Evolutionary conservation across 2,888 invertebrate genomes (phyloP), one percentile per base, ranked within the genome.

Genomic region (Pogonocherus hispidulus): DNA sequence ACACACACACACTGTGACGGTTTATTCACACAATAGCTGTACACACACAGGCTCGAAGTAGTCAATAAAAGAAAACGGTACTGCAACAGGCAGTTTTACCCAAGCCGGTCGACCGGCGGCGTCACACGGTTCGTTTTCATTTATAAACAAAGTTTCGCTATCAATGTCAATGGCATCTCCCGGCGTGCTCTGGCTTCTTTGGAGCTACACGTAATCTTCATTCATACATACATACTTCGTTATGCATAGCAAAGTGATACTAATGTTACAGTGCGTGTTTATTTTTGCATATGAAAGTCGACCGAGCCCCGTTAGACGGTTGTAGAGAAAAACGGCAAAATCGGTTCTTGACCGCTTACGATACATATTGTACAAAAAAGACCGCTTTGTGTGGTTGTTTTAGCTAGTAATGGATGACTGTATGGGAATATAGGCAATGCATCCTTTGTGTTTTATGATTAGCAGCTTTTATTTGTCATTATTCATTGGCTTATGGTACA

Each of bases 121-220:
- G 65, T 20, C 47, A 65, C 64, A 46, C 35, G 59, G 56, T 57
- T 52, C 35, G 51, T 66, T 67, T 67, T 67, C 67, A 63, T 67
- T 67, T 63, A 69, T 52, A 59, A 66, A 66, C 46, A 67, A 67
- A 67, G 67, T 67, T 67, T 67, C 67, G 67, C 63, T 67, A 63
- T 67, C 67, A 56, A 59, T 67, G 67, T 63, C 67, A 67, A 67
- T 59, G 63, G 67, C 65, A 66, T 59, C 52, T 59, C 3, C 3
- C 16, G 41, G 3, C 16, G 18, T 23, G 18, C 22, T 49, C 59
- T 27, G 44, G 41, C 14, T 23, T 41, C 57, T 44, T 44, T 46
- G 20, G 35, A 55, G 37, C 55, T 37, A 55, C 35, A 55, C 55
- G 55, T 55, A 55, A 55, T 55, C 35, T 32, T 19, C 55, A 55